These are phyloP conservation scores for Phocides pigmalion DNA, from an alignment of 1,140 invertebrate genomes.

Conservation along the genomic window DNA sequence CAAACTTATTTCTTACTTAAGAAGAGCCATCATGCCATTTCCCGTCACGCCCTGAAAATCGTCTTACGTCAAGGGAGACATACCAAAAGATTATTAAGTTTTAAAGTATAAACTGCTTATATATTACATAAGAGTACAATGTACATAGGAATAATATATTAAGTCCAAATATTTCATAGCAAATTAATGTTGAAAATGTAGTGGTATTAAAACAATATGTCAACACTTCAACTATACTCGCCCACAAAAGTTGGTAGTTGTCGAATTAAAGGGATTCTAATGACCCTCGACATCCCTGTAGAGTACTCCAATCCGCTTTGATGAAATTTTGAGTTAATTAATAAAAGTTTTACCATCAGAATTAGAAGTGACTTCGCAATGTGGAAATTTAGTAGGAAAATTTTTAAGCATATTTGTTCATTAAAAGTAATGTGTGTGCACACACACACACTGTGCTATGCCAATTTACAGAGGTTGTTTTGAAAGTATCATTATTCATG, in stretches of 20 bases:
- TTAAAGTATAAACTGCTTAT: too few species aligned
- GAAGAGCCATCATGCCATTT: too few species aligned
- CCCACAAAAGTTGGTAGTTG: slow-evolving; percentile 27
- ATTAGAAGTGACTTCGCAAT: slow-evolving; percentile 21
- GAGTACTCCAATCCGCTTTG: slow-evolving; percentile 22
- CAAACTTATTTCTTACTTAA: too few species aligned
- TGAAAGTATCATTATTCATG: neutral
- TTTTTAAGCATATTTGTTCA: slow-evolving; percentile 16
- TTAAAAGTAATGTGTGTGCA: neutral
- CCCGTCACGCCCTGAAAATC: too few species aligned
- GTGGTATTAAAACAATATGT: slow-evolving; percentile 2
- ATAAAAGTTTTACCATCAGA: slow-evolving; percentile 26
- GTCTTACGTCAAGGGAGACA: too few species aligned
- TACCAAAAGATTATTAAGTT: too few species aligned
- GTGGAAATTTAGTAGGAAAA: slow-evolving; percentile 11
- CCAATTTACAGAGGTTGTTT: neutral
- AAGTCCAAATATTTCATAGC: too few species aligned
- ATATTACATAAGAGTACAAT: too few species aligned
- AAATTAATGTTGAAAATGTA: neutral
- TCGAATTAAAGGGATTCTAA: slow-evolving; percentile 25
- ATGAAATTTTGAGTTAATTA: slow-evolving; percentile 33
- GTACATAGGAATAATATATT: too few species aligned
- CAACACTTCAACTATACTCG: slow-evolving; percentile 16
- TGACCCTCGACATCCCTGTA: slow-evolving; percentile 11
- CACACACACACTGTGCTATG: neutral